Percentiles rank a stretch among this genome's conserved stretches.
Conservation (phyloP, 30 jellyfish, hydroid and myxozoan species). For the Aurelia aurita region DNA sequence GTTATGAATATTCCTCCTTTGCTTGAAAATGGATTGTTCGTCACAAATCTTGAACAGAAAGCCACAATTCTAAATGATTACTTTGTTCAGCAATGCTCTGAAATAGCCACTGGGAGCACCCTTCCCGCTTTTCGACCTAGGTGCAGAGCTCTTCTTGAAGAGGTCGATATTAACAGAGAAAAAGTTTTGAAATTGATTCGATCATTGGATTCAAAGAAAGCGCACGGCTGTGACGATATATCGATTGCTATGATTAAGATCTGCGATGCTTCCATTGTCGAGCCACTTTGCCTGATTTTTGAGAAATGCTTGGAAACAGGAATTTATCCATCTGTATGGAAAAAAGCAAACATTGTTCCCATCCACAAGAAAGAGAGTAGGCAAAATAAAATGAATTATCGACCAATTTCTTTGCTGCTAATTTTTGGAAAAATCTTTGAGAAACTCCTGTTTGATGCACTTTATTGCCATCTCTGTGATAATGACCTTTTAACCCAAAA, state of each 20-base stretch:
- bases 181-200: conserved; percentile 22
- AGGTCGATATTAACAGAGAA: conserved; percentile 18
- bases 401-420: no score
- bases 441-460: no score
- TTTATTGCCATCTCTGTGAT: no score
- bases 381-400: no score
- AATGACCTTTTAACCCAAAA: no score
- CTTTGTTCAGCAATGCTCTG: conserved; percentile 47
- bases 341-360: no score
- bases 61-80: conserved; percentile 40
- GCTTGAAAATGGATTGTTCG: no score
- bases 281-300: conserved; percentile 51
- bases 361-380: conserved; percentile 25
- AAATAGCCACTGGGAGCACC: conserved; percentile 30
- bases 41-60: conserved; percentile 47
- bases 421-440: no score
- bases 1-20: conserved; percentile 12
- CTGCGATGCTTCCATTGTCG: conserved; percentile 29
- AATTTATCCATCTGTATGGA: no score
- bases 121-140: conserved; percentile 26
- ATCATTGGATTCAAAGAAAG: conserved; percentile 40
- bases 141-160: conserved; percentile 23
- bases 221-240: conserved; percentile 68
- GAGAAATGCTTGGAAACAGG: no score
- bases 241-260: conserved; percentile 25